Base-by-base conservation (phyloP, 1,140 invertebrate species). In the Meloidogyne chitwoodi region DNA sequence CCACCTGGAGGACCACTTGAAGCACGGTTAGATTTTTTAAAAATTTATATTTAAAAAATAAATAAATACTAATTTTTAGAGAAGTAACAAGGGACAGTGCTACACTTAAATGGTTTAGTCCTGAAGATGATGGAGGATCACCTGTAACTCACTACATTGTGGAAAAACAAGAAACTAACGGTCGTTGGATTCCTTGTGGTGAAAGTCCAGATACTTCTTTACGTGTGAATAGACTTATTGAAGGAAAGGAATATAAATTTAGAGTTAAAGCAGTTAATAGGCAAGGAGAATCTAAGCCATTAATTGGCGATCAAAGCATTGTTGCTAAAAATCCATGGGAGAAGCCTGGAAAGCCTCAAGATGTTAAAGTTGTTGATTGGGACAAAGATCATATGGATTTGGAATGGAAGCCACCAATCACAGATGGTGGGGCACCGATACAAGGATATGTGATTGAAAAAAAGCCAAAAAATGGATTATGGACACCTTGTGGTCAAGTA, bases 201-300 rank as follows among this genome's bases (percentile, higher is more conserved):
- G 94, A 94, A 76, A 91, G 90, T 77, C 93, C 96, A 82, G 94
- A 96, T 85, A 92, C 92, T 81, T 91, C 91, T 69, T 89, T 93
- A 2, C 88, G 96, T 31, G 91, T 86, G 19, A 77, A 73, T 62
- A 82, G 85, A 11, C 90, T 99, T 0, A 93, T 93, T 67, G 94
- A 96, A 88, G 96, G 95, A 77, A 96, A 98, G 87, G 94, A 96
- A 86, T 99, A 99, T 88, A 91, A 94, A 87, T 99, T 99, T 70
- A 76, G 96, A 75, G 95, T 98, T 2, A 91, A 92, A 29, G 96
- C 96, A 68, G 93, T 98, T 14, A 99, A 99, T 88, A 90, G 93
- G 11, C 94, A 98, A 87, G 96, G 96, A 41, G 93, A 96, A 89
- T 97, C 95, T 2, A 93, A 94, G 83, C 94, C 95, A 22, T 89